phyloP scores from a whole-genome alignment of 1,140 invertebrate genomes.

The Hylyphantes graminicola region DNA sequence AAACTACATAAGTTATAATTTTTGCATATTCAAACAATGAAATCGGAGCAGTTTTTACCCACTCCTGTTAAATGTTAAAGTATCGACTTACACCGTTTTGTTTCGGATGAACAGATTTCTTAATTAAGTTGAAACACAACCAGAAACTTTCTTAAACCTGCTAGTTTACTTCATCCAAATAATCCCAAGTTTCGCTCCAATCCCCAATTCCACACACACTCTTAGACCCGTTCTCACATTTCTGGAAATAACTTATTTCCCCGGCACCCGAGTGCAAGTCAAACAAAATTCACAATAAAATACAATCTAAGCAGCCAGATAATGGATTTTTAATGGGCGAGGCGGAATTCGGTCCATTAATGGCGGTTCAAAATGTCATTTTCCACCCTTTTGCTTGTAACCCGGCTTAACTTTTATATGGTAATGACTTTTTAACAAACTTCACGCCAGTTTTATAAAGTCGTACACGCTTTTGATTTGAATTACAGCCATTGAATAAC shows the following conservation, averaged over 20 bases:
- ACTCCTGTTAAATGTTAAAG: too few relatives aligned
- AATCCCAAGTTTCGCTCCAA: constrained; percentile 1
- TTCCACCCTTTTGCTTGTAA: constrained; percentile 50
- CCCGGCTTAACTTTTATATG: constrained; percentile 39
- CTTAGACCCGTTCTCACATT: constrained; percentile 1
- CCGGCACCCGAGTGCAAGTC: constrained; percentile 23
- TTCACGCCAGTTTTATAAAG: constrained; percentile 36
- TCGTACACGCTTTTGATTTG: constrained; percentile 25
- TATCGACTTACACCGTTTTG: too few relatives aligned
- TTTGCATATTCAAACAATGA: too few relatives aligned
- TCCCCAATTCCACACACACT: constrained; percentile 15
- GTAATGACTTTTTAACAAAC: constrained; percentile 51
- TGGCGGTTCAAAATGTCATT: constrained; percentile 54
- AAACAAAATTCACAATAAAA: constrained; percentile 56
- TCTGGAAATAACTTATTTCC: constrained; percentile 44
- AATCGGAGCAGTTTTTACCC: too few relatives aligned
- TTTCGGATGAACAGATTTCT: too few relatives aligned
- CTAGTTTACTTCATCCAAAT: not conserved
- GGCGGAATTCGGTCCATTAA: constrained; percentile 51
- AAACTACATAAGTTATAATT: too few relatives aligned
- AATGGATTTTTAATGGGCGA: constrained; percentile 55
- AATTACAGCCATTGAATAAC: constrained; percentile 17
- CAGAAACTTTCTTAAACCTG: too few relatives aligned
- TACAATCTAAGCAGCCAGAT: constrained; percentile 36
- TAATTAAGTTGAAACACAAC: too few relatives aligned